Evolutionary conservation across 2,797 vertebrate species (phyloP).

Genomic region (Meda fulgida): DNA sequence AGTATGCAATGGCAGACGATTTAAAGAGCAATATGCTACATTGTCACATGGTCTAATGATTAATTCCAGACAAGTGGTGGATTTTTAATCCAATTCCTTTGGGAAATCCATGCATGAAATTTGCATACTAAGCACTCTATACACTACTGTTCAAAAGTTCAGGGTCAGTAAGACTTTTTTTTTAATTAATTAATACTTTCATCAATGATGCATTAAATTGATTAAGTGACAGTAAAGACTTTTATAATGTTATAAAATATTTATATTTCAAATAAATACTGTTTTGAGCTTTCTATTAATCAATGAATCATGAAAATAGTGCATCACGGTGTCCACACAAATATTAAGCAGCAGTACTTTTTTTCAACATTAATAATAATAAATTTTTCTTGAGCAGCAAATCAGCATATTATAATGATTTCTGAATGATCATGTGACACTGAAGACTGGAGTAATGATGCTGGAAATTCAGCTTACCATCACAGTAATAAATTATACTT

Average conservation of each 20-base stretch:
- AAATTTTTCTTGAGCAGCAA: not conserved
- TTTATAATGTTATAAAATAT: not conserved
- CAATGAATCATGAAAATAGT: slow-evolving; percentile 1
- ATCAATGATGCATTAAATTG: not conserved
- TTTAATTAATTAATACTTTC: not conserved
- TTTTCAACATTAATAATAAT: not conserved
- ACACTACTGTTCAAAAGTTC: not conserved
- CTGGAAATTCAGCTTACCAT: not conserved
- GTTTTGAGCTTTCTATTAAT: not conserved
- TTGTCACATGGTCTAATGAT: slow-evolving; percentile 7
- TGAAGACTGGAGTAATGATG: slow-evolving; percentile 6
- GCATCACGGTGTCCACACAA: not conserved
- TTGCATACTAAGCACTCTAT: slow-evolving; percentile 2
- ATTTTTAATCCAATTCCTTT: slow-evolving; percentile 10
- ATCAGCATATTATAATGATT: not conserved
- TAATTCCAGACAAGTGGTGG: slow-evolving; percentile 12
- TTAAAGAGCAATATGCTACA: not conserved
- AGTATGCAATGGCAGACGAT: not conserved
- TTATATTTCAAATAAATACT: not conserved
- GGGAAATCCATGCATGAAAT: slow-evolving; percentile 11
- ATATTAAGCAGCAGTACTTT: not conserved
- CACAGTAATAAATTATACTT: not conserved
- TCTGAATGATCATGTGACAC: not conserved
- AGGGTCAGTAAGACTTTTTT: not conserved
- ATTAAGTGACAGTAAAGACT: not conserved